Base-by-base conservation (phyloP, 2,888 invertebrate species). In the Epirrhoe alternata region DNA sequence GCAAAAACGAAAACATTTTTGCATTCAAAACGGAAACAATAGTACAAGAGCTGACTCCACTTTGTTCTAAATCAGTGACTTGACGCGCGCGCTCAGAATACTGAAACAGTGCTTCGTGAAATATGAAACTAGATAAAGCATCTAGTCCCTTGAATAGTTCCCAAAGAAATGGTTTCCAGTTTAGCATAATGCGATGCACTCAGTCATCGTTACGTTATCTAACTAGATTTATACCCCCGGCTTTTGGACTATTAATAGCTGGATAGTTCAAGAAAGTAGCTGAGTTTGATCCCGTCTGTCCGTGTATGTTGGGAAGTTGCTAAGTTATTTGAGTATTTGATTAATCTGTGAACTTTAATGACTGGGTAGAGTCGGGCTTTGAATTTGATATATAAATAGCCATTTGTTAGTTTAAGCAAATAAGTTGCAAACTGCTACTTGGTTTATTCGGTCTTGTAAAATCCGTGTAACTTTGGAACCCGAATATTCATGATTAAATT, bases 191-290 rank as follows among this genome's bases (percentile, higher is more conserved):
- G 87, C 76, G 83, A 83, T 79, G 80, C 82, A 82, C 82, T 90
- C 84, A 83, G 80, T 90, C 90, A 89, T 88, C 83, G 83, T 83
- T 75, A 77, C 82, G 81, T 83, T 90, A 90, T 89, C 90, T 86
- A 74, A 79, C 74, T 74, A 79, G 84, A 89, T 88, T 85, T 86
- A 88, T 86, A 81, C 77, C 74, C 80, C 73, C 73, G 81, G 75
- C 75, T 83, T 76, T 74, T 67, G 61, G 76, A 72, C 77, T 77
- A 86, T 87, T 85, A 82, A 84, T 88, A 59, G 51, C 42, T 59
- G 84, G 74, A 77, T 83, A 81, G 83, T 84, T 85, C 75, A 69
- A 70, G 72, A 70, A 63, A 70, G 77, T 79, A 72, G 71, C 77
- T 71, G 70, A 62, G 65, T 63, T 30, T 63, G 64, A 65, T 65